These are phyloP conservation scores for Lamellibrachia satsuma DNA, from an alignment of 2,888 invertebrate genomes.

Conservation along the genomic window DNA sequence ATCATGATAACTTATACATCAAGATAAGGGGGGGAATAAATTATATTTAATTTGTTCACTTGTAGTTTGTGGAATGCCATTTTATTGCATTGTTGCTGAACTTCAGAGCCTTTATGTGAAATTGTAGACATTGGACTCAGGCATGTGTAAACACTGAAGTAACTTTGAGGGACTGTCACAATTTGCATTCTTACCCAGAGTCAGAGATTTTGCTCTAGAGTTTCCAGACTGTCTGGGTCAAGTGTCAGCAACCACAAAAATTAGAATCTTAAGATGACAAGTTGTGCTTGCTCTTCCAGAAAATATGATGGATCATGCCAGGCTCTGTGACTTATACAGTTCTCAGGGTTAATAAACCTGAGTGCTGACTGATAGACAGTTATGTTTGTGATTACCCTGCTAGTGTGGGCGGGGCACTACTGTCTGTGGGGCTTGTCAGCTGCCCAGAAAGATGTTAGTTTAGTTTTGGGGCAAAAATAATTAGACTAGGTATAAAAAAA, in stretches of 20 bases:
- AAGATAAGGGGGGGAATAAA: neutral
- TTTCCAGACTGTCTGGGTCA: neutral
- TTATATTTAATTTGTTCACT: neutral
- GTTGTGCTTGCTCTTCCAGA: neutral
- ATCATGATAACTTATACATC: no score
- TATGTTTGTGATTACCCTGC: neutral
- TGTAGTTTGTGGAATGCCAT: neutral
- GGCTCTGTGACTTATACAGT: neutral
- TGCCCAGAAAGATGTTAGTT: neutral
- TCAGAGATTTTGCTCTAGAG: neutral
- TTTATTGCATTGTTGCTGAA: neutral
- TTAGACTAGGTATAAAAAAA: no score
- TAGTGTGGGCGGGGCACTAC: neutral
- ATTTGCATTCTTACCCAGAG: neutral
- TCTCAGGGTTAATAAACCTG: neutral
- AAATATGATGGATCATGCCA: neutral
- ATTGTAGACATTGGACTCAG: neutral
- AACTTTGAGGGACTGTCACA: neutral
- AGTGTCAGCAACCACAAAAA: neutral
- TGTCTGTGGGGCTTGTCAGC: neutral
- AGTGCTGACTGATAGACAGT: neutral
- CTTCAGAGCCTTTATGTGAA: neutral
- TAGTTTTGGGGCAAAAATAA: neutral
- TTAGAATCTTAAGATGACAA: neutral
- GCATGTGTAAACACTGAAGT: neutral